Conservation (phyloP, 2,888 invertebrate species). For the Trachelus stipa region DNA sequence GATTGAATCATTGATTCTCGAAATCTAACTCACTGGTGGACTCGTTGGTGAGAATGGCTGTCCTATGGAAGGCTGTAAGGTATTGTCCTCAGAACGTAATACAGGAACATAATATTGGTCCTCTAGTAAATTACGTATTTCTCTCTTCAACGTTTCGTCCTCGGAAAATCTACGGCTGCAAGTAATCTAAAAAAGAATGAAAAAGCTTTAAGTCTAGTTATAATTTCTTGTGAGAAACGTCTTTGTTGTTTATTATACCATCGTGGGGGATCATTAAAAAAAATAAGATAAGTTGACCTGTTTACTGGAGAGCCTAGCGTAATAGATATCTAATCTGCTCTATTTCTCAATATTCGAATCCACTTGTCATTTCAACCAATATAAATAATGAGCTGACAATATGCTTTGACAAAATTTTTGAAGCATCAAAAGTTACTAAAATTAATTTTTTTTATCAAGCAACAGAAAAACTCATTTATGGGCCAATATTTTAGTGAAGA, state of each 20-base stretch:
- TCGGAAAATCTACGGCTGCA: conserved; percentile 74
- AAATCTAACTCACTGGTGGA: conserved; percentile 72
- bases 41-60: conserved; percentile 80
- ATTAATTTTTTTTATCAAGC: too few relatives aligned
- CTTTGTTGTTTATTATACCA: too few relatives aligned
- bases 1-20: background rate
- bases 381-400: too few relatives aligned
- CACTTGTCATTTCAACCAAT: too few relatives aligned
- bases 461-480: background rate
- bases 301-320: too few relatives aligned
- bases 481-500: background rate
- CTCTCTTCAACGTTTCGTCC: conserved; percentile 63
- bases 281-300: too few relatives aligned
- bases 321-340: too few relatives aligned
- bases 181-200: conserved; percentile 73
- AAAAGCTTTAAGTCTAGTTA: background rate
- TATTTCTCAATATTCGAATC: too few relatives aligned
- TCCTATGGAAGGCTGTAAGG: conserved; percentile 81
- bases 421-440: too few relatives aligned
- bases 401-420: too few relatives aligned
- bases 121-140: conserved; percentile 75
- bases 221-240: too few relatives aligned
- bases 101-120: conserved; percentile 91
- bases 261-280: too few relatives aligned
- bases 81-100: conserved; percentile 81